Percentiles rank a stretch among this genome's conserved stretches.
These are phyloP conservation scores for Barbus barbus DNA, from an alignment of 2,113 vertebrate species.

Conservation along the genomic window DNA sequence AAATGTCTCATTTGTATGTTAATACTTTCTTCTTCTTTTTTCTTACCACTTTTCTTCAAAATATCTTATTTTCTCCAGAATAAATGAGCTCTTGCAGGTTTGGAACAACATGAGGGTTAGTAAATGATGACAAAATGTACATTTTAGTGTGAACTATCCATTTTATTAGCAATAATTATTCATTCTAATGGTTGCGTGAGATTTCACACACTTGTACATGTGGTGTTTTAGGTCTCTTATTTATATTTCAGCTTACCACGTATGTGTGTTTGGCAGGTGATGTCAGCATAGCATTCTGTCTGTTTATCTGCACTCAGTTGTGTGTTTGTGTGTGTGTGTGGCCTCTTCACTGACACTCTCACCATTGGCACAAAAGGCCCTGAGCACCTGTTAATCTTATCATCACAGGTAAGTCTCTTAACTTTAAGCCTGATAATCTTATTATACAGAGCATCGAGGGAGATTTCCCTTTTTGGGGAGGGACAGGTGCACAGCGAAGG, in stretches of 20 bases:
- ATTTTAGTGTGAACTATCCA: not conserved
- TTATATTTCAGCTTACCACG: not conserved
- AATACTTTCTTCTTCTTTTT: too few species aligned
- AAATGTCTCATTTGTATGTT: too few species aligned
- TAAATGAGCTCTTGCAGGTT: not conserved
- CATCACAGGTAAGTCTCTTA: slow-evolving; percentile 17
- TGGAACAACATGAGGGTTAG: not conserved
- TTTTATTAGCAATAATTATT: too few species aligned
- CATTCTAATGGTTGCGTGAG: not conserved
- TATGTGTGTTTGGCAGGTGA: slow-evolving; percentile 6
- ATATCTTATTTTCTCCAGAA: not conserved
- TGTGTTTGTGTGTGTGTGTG: slow-evolving; percentile 16
- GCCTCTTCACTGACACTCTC: not conserved
- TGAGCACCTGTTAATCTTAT: slow-evolving; percentile 28
- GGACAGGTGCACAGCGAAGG: not conserved
- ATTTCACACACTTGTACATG: not conserved
- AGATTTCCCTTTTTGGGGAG: not conserved
- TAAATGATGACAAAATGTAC: not conserved
- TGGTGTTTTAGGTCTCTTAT: not conserved
- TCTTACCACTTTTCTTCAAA: not conserved
- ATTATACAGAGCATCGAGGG: not conserved
- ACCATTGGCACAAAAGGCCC: not conserved
- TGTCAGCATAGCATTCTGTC: not conserved
- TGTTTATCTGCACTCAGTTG: not conserved
- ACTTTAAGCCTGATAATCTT: slow-evolving; percentile 7